phyloP scores from a whole-genome alignment of 2,888 invertebrate species.

The Epirrhoe alternata region DNA sequence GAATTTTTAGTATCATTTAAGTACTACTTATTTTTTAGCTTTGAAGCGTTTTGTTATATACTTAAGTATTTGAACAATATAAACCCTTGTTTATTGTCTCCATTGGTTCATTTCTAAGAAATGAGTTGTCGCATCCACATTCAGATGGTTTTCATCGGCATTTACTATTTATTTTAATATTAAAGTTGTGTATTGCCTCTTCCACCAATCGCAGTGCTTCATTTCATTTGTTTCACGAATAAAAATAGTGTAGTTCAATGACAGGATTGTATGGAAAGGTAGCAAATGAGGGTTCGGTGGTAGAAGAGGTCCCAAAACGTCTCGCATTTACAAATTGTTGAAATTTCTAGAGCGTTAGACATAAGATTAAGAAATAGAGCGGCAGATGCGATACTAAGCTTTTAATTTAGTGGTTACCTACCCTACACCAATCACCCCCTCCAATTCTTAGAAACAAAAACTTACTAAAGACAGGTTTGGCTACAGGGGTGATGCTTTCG shows the following conservation, averaged over 20 bases:
- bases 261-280: background rate
- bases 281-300: background rate
- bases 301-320: slow-evolving; percentile 20
- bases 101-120: slow-evolving; percentile 35
- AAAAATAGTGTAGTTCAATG: background rate
- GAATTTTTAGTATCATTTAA: slow-evolving; percentile 25
- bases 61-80: slow-evolving; percentile 21
- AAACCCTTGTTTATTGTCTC: background rate
- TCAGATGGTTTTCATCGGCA: slow-evolving; percentile 36
- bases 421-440: slow-evolving; percentile 1
- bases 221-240: background rate
- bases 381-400: slow-evolving; percentile 42
- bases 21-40: slow-evolving; percentile 38
- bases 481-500: background rate
- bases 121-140: slow-evolving; percentile 22
- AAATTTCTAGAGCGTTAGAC: slow-evolving; percentile 44
- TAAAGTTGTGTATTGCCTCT: slow-evolving; percentile 12
- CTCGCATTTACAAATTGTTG: slow-evolving; percentile 52
- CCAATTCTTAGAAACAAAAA: no score
- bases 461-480: no score
- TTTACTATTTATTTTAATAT: slow-evolving; percentile 46
- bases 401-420: slow-evolving; percentile 23
- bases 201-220: background rate
- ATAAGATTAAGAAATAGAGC: slow-evolving; percentile 43
- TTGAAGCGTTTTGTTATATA: slow-evolving; percentile 39